phyloP scores from a whole-genome alignment of 1,140 invertebrate genomes.

The Temnothorax nylanderi region DNA sequence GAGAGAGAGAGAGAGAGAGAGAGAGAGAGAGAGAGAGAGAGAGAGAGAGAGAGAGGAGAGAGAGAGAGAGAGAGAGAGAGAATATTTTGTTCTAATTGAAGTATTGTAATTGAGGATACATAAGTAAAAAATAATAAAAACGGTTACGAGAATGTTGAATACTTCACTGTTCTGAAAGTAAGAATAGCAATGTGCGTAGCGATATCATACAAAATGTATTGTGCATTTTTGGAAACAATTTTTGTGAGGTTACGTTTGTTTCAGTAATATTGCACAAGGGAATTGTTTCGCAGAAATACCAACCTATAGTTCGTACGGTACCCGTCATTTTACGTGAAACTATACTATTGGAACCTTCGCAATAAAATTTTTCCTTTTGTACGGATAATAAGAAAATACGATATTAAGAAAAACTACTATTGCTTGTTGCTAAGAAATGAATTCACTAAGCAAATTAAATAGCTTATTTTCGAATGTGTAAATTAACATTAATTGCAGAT shows the following conservation, averaged over 20 bases:
- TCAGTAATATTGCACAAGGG: slow-evolving; percentile 38
- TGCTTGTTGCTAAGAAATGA: background rate
- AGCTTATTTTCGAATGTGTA: background rate
- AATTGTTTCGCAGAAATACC: background rate
- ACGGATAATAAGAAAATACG: background rate
- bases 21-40: too few relatives aligned
- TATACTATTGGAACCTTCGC: slow-evolving; percentile 47
- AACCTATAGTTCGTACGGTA: background rate
- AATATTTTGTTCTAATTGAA: background rate
- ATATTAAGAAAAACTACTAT: background rate
- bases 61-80: background rate
- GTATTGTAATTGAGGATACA: background rate
- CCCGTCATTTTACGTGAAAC: slow-evolving; percentile 28
- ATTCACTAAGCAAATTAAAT: background rate
- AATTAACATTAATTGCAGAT: background rate
- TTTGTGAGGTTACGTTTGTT: slow-evolving; percentile 35
- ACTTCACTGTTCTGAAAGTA: slow-evolving; percentile 11
- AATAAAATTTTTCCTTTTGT: slow-evolving; percentile 25
- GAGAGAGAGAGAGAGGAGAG: too few relatives aligned
- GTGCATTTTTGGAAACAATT: slow-evolving; percentile 56
- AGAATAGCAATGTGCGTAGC: background rate
- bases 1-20: too few relatives aligned
- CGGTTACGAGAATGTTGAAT: background rate
- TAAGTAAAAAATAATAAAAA: too few relatives aligned
- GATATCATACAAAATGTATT: slow-evolving; percentile 40